Conservation (phyloP, 37 sponge, comb jelly and placozoan species). For the Spongia lamella region DNA sequence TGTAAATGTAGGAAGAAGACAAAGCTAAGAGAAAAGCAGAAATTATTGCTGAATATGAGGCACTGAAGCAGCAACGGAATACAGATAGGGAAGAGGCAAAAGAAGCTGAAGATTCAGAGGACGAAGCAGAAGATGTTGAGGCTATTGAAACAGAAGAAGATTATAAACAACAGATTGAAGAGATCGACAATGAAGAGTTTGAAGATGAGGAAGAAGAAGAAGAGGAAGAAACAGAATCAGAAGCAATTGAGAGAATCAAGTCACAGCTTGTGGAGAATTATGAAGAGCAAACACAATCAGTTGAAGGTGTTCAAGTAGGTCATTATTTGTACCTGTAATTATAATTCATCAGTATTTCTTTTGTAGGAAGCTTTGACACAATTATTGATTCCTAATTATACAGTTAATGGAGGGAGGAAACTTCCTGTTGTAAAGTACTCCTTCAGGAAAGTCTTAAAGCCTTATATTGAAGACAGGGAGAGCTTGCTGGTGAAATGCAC, state of each 20-base stretch:
- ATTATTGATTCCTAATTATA: conserved; percentile 57
- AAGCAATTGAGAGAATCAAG: conserved; percentile 77
- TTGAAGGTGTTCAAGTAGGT: conserved; percentile 40
- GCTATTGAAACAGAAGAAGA: conserved; percentile 58
- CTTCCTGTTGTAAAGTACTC: conserved; percentile 64
- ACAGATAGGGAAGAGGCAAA: conserved; percentile 14
- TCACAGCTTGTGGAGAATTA: conserved; percentile 61
- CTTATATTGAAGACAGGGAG: conserved; percentile 50
- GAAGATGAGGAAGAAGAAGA: conserved; percentile 83
- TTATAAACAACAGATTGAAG: conserved; percentile 65
- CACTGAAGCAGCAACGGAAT: background rate
- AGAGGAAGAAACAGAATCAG: conserved; percentile 75
- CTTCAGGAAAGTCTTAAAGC: conserved; percentile 47
- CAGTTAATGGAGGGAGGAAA: conserved; percentile 67
- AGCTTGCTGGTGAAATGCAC: conserved; percentile 79
- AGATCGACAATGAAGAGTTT: conserved; percentile 79
- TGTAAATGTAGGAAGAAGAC: conserved; percentile 64
- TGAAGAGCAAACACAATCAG: conserved; percentile 75
- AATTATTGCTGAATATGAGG: conserved; percentile 62
- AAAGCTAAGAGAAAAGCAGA: conserved; percentile 47
- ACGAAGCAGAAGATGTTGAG: conserved; percentile 51
- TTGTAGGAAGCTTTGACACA: conserved; percentile 77
- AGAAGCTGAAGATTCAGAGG: conserved; percentile 50
- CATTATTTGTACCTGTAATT: background rate
- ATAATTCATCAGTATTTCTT: background rate